Percentiles rank a stretch among this genome's conserved stretches.
phyloP scores from a whole-genome alignment of 2,113 vertebrate genomes.

The Chaetodon auriga region DNA sequence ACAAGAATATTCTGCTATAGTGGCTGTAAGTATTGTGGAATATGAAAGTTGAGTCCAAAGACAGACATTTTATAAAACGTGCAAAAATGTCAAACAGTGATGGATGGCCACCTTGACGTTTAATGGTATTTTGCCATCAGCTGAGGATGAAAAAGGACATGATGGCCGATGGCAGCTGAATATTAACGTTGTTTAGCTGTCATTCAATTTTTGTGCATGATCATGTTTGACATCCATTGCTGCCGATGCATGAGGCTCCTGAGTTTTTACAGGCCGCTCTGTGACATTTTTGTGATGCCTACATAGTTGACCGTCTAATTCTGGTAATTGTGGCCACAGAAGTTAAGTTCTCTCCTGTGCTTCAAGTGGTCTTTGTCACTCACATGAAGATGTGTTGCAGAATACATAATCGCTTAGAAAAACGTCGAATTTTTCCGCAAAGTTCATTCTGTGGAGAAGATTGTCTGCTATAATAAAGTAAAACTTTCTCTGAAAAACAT shows the following conservation, averaged over 20 bases:
- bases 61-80: background rate
- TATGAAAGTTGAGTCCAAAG: background rate
- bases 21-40: background rate
- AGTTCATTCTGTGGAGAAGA: no score
- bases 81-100: background rate
- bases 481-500: no score
- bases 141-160: background rate
- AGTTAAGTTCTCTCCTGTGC: no score
- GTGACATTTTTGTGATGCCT: conserved; percentile 1
- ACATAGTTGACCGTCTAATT: no score
- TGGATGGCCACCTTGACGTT: no score
- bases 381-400: no score
- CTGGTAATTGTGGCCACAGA: no score
- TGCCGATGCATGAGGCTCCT: background rate
- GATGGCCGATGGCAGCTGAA: background rate
- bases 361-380: no score
- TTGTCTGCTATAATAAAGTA: no score
- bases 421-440: no score
- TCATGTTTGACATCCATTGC: background rate
- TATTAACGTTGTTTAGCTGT: background rate
- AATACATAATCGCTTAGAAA: no score
- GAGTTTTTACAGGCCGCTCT: conserved; percentile 20
- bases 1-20: background rate
- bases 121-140: no score
- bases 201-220: background rate